These are phyloP conservation scores for Pecten maximus DNA, from an alignment of 2,888 invertebrate species.

Conservation along the genomic window DNA sequence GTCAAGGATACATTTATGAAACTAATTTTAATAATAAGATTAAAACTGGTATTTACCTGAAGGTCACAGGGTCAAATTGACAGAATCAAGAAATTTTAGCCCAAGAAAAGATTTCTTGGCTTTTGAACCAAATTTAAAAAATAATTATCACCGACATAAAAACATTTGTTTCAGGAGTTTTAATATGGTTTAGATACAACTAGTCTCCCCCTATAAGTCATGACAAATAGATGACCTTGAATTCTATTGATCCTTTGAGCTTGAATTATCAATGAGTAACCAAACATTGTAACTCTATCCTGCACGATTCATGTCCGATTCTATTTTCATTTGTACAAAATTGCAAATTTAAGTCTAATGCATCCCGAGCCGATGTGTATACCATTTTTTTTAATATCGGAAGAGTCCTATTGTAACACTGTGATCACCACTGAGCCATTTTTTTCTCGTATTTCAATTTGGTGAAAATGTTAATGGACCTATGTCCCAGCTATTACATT, in stretches of 20 bases:
- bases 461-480: not conserved
- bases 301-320: not conserved
- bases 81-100: not conserved
- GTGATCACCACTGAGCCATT: not conserved
- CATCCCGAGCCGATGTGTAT: not conserved
- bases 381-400: not conserved
- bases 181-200: too few relatives aligned
- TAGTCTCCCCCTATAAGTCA: too few relatives aligned
- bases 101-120: not conserved
- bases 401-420: not conserved
- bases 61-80: not conserved
- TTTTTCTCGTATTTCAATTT: not conserved
- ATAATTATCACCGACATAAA: not conserved
- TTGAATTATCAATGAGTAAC: not conserved
- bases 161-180: not conserved
- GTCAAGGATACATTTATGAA: not conserved
- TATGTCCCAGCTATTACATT: not conserved
- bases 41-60: not conserved
- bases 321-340: not conserved
- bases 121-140: not conserved
- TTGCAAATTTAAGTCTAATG: conserved; percentile 3
- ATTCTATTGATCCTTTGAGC: not conserved
- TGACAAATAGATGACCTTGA: not conserved
- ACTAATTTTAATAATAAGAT: not conserved
- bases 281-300: not conserved